Base-by-base conservation (phyloP, 2,888 invertebrate genomes). In the Helicoverpa assulta region DNA sequence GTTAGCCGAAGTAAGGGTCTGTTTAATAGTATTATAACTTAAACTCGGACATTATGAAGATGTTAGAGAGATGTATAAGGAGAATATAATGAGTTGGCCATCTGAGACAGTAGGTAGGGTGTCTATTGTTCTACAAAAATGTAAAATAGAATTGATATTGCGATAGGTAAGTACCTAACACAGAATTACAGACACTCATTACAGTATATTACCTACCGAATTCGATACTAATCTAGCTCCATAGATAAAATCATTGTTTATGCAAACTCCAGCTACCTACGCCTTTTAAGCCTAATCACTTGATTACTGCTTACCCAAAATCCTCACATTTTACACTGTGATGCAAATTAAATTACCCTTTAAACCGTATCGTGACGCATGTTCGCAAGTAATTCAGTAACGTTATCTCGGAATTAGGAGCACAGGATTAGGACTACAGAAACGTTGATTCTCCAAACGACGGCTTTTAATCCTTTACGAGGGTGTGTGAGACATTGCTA, bases 341-440 rank as follows among this genome's bases (percentile, higher is more conserved):
- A 82, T 85, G 83, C 83, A 86, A 88, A 87, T 88, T 84, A 85
- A 89, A 86, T 88, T 82, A 84, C 76, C 77, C 77, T 87, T 88
- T 86, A 85, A 78, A 80, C 78, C 59, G 69, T 81, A 19, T 81
- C 70, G 77, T 84, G 86, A 89, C 84, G 86, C 84, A 86, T 89
- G 86, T 88, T 85, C 76, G 79, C 78, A 80, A 82, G 83, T 76
- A 86, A 87, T 85, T 81, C 82, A 67, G 67, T 81, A 76, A 78
- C 85, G 87, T 91, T 92, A 92, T 93, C 92, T 90, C 81, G 83
- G 84, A 92, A 91, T 92, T 90, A 90, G 89, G 89, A 85, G 86
- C 88, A 84, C 74, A 55, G 88, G 91, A 85, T 85, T 85, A 78
- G 50, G 64, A 70, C 52, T 63, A 59, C 71, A 70, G 53, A 64